phyloP scores from a whole-genome alignment of 2,113 vertebrate genomes.

The Alosa alosa region DNA sequence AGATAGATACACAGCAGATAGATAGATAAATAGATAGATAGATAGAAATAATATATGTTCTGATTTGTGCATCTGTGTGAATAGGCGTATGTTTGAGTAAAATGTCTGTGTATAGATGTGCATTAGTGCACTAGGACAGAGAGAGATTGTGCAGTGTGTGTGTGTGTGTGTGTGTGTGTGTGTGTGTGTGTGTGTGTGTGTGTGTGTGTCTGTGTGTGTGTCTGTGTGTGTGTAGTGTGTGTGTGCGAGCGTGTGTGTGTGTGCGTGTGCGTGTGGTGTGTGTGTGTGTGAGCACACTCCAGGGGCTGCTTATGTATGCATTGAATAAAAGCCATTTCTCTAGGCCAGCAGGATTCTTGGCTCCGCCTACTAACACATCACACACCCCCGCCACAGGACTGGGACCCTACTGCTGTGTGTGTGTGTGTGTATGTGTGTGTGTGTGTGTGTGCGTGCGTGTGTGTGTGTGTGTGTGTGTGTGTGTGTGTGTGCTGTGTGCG shows the following conservation, averaged over 20 bases:
- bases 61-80: not conserved
- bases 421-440: not conserved
- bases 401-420: too few species aligned
- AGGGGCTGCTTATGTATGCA: constrained; percentile 70
- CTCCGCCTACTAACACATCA: constrained; percentile 45
- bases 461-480: not conserved
- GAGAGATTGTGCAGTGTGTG: not conserved
- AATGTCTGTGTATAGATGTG: too few species aligned
- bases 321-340: constrained; percentile 69
- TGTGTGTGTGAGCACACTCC: constrained; percentile 37
- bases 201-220: not conserved
- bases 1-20: too few species aligned
- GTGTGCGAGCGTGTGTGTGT: constrained; percentile 32
- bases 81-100: too few species aligned
- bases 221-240: constrained; percentile 2
- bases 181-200: not conserved
- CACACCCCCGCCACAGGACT: constrained; percentile 38
- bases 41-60: too few species aligned
- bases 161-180: not conserved
- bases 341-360: constrained; percentile 48
- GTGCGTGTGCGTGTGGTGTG: constrained; percentile 19
- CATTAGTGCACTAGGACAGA: too few species aligned
- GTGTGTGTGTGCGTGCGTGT: not conserved
- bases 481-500: too few species aligned
- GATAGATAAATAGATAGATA: too few species aligned